Base-by-base conservation (phyloP, 2,797 vertebrate species). In the Eulemur mongoz region DNA sequence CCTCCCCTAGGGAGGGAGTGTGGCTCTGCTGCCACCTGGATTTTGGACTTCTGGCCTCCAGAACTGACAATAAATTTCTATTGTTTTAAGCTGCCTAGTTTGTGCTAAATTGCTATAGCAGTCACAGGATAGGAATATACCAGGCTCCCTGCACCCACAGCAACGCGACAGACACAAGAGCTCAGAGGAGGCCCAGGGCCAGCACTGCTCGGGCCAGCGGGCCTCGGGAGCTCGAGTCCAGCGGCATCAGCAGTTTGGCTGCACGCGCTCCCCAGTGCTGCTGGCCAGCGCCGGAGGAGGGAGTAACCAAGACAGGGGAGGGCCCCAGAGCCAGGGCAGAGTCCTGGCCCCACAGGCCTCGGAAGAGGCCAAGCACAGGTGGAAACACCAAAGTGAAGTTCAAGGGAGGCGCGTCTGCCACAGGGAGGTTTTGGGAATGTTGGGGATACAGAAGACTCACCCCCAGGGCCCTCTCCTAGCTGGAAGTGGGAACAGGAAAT, bases 401-500 rank as follows among this genome's bases (percentile, higher is more conserved):
- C 30, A 20, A 65, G 72, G 79, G 25, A 52, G 30, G 30, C 4
- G 40, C 14, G 30, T 6, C 18, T 27, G n/a, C 76, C 43, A 2
- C 2, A 2, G 30, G 38, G 40, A 63, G 65, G 40, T 17, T 81
- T 82, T 35, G 5, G 0, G 4, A 93, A 92, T 69, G 57, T 32
- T 69, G 23, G 1, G 7, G 48, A 76, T 6, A 25, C 78, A 18
- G 9, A 17, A 52, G 32, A 32, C 18, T 45, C 69, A 40, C 54
- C 43, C 22, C 40, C 7, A 18, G 35, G 45, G 48, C 72, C 48
- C 30, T 93, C 63, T 52, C 11, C 7, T 38, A 94, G 50, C 61
- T 83, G 82, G 80, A 91, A 83, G n/a, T 38, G 30, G 45, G 65
- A 93, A 86, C 75, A 89, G 85, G 90, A 96, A 91, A 93, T 72